phyloP scores from a whole-genome alignment of 2,888 invertebrate genomes.

The Amblyjoppa proteus region DNA sequence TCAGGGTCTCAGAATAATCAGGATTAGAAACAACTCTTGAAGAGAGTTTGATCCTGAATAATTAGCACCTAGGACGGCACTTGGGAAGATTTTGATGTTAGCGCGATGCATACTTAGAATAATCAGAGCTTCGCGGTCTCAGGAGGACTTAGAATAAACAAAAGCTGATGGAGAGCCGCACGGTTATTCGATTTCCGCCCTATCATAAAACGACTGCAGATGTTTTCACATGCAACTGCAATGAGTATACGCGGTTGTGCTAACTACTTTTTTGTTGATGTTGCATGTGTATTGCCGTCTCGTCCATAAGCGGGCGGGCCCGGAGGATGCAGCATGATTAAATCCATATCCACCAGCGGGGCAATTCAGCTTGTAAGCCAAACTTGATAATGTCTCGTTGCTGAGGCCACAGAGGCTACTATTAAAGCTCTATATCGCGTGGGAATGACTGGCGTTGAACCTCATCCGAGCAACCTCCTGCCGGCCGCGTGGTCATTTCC shows the following conservation, averaged over 20 bases:
- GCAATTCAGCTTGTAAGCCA: background rate
- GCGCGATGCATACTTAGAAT: no score
- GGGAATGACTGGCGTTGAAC: slow-evolving; percentile 64
- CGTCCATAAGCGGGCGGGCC: background rate
- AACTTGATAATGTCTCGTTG: slow-evolving; percentile 56
- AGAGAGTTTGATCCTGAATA: no score
- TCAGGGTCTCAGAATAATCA: no score
- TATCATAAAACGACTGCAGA: no score
- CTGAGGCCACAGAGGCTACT: slow-evolving; percentile 39
- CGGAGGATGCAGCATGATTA: slow-evolving; percentile 11
- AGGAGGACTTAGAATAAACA: no score
- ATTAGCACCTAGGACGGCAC: no score
- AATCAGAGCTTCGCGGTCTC: no score
- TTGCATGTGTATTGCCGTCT: background rate
- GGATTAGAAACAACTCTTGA: no score
- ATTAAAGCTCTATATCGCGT: slow-evolving; percentile 62
- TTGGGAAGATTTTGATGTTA: no score
- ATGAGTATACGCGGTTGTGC: background rate
- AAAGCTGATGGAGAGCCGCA: no score
- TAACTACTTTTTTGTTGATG: background rate
- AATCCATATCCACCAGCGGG: slow-evolving; percentile 13
- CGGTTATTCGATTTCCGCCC: no score
- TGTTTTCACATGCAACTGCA: background rate
- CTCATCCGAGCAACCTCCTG: slow-evolving; percentile 66
- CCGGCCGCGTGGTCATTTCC: slow-evolving; percentile 67